Base-by-base conservation (phyloP, 2,113 vertebrate genomes). In the Tragelaphus strepsiceros region DNA sequence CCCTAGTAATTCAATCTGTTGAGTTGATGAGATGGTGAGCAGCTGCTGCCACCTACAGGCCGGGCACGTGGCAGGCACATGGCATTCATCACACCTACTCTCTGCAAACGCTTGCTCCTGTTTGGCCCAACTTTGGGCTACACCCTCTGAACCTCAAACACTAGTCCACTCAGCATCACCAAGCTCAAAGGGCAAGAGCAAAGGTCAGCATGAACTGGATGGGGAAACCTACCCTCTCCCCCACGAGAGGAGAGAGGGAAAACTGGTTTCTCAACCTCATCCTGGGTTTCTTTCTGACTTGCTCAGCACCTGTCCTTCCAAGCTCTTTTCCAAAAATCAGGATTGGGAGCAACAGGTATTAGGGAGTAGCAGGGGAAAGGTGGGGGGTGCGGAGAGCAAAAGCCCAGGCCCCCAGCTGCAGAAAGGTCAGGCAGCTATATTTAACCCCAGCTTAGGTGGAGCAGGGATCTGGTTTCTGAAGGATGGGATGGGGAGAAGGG, bases 351-450 rank as follows among this genome's bases (percentile, higher is more conserved):
- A 51, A 90, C 83, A 91, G 87, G 30, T 92, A 67, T 51, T 53
- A n/a, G 51, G 49, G 86, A 39, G 5, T 17, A 12, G 0, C 13
- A 12, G 49, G 49, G 9, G 80, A 4, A 32, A 43, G 1, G 9
- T 16, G 15, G 4, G 64, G 7, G 8, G 56, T 39, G 35, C 3
- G 35, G 51, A 81, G 26, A 35, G n/a, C 2, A 26, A n/a, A 15
- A 49, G 96, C 86, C 71, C 85, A 82, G 95, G 92, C 15, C 93
- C 91, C 95, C 74, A 59, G 35, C 35, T 5, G 30, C 83, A 89
- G 85, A 98, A 98, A 98, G 98, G 98, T 98, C 98, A 98, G 82
- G 54, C 8, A 28, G 97, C 96, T 98, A 98, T 95, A 98, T 98
- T 97, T 98, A 98, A 96, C 96, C 39, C 51, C 77, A 78, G 92